phyloP scores from a whole-genome alignment of 2,888 invertebrate species.

The Tenodera sinensis region DNA sequence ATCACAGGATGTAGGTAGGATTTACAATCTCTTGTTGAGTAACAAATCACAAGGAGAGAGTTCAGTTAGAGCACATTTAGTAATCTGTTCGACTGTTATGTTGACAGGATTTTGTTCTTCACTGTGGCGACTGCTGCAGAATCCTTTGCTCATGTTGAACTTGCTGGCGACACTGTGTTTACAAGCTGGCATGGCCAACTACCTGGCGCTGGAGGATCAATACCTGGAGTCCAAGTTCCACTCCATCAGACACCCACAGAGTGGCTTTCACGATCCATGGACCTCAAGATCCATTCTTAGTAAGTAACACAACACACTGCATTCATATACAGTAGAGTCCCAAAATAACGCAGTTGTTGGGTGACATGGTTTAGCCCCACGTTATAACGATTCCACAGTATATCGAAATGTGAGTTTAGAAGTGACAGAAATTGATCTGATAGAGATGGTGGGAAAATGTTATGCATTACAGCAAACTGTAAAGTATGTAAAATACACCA shows the following conservation, averaged over 20 bases:
- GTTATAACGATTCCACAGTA: too few species aligned
- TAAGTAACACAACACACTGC: background rate
- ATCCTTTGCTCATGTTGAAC: constrained; percentile 54
- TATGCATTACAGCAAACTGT: too few species aligned
- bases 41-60: too few species aligned
- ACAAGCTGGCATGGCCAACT: constrained; percentile 54
- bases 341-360: too few species aligned
- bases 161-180: constrained; percentile 50
- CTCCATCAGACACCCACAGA: constrained; percentile 47
- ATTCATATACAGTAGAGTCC: too few species aligned
- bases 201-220: constrained; percentile 51
- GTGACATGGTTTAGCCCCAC: too few species aligned
- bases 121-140: constrained; percentile 51
- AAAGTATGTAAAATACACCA: too few species aligned
- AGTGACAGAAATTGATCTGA: too few species aligned
- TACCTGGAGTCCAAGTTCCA: constrained; percentile 58
- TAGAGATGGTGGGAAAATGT: too few species aligned
- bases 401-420: too few species aligned
- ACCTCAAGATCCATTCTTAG: constrained; percentile 44
- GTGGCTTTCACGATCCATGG: constrained; percentile 53
- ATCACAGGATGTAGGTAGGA: background rate
- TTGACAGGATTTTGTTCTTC: constrained; percentile 34
- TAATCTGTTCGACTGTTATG: background rate
- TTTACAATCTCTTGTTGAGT: background rate
- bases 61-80: too few species aligned